Evolutionary conservation across 1,140 invertebrate genomes (phyloP), one percentile per base, ranked within the genome.

Genomic region (Aphaenogaster ashmeadi): DNA sequence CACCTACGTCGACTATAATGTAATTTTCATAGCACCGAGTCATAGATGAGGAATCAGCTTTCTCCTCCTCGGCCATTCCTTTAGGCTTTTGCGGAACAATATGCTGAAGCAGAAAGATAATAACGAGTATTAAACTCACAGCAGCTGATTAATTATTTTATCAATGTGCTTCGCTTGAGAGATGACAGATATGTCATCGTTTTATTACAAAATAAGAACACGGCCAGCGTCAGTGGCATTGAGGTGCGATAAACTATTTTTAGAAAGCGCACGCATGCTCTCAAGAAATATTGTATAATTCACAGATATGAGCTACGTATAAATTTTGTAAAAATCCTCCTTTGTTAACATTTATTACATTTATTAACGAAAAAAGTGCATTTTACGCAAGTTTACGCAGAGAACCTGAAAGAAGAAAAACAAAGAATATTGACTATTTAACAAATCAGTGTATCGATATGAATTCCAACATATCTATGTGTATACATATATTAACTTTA

Each of bases 1-100:
- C 98, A 92, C 98, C 98, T 87, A 98, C 98, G 95, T 99, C 98
- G 56, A 99, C 97, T 71, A 99, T 97, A 93, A 99, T 98, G 94
- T 99, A 98, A 96, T 98, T 98, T 95, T 98, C 98, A 93, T 98
- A 98, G 89, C 96, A 97, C 72, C 96, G 95, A 83, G 96, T 95
- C 96, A 97, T 96, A 15, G 93, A 90, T 2, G 92, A 92, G 7
- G 91, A 84, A 36, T 87, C 75, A 47, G 89, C 60, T 64, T 93
- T 92, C 50, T 93, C 92, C 44, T 93, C 91, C 88, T 95, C 94
- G n/a, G 94, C 90, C 94, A 95, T 95, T 91, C 69, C 89, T 87
- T 78, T 86, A 56, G 18, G 21, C 62, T 84, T 60, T 5, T 41
- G 7, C 33, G 2, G 11, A 38, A 60, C 36, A 71, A 71, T 86